Conservation (phyloP, 2,797 vertebrate species). For the Acrossocheilus fasciatus region DNA sequence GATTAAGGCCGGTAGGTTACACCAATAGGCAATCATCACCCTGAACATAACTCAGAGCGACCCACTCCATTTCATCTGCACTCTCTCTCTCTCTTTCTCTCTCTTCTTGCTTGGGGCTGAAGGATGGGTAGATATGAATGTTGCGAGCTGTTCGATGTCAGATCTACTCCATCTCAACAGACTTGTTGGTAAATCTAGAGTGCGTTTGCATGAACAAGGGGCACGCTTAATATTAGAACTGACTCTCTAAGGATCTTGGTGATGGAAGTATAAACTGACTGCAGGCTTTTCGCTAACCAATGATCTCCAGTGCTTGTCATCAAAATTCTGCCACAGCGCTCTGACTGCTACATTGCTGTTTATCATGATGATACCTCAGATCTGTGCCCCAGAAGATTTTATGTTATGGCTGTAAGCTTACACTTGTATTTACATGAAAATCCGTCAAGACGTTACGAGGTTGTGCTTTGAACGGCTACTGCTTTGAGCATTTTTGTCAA, state of each 20-base stretch:
- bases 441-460: not conserved
- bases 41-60: conserved; percentile 62
- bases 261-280: conserved; percentile 27
- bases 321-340: not conserved
- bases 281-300: conserved; percentile 8
- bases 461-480: not conserved
- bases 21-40: conserved; percentile 68
- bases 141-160: conserved; percentile 38
- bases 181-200: conserved; percentile 27
- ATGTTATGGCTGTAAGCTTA: conserved; percentile 14
- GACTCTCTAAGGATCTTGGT: conserved; percentile 17
- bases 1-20: conserved; percentile 69
- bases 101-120: conserved; percentile 53
- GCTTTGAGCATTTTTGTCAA: conserved; percentile 18
- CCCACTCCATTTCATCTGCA: conserved; percentile 49
- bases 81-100: conserved; percentile 42
- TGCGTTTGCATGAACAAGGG: not conserved
- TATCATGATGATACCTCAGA: conserved; percentile 5
- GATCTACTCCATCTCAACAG: conserved; percentile 34
- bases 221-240: conserved; percentile 11
- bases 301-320: not conserved
- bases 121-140: conserved; percentile 64
- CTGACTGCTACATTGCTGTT: not conserved
- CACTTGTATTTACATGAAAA: conserved; percentile 7
- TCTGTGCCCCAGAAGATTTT: not conserved